Evolutionary conservation across 2,113 vertebrate species (phyloP), one percentile per base, ranked within the genome.

Genomic region (Larimichthys polyactis): DNA sequence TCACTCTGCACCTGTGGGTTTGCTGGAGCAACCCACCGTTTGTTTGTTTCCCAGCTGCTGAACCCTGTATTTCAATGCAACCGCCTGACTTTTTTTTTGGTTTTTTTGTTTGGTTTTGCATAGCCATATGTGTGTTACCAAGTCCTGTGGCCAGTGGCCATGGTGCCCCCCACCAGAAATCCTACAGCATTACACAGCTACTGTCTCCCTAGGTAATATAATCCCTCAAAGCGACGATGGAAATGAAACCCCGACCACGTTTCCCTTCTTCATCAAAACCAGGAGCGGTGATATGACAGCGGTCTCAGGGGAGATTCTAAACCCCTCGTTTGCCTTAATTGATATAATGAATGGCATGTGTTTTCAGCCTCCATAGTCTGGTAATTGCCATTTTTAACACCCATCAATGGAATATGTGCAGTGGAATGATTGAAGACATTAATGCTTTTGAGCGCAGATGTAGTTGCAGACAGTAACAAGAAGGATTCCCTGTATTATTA

Each of bases 341-440:
- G 94, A 93, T 94, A 89, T 94, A 94, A 95, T 94, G 93, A 95
- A 93, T 91, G 84, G 87, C 90, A 81, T 90, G 78, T 83, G 88
- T 88, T 91, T 93, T 85, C 90, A 87, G 90, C 87, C 90, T 92
- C 91, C 87, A 68, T 88, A 90, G 90, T 89, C 85, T 84, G 82
- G 81, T 95, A 96, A 96, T 95, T 95, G 94, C 93, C 93, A 86
- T 93, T 92, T 94, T 94, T 94, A 94, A 93, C 94, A 93, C 89
- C 90, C 93, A 91, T 93, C 90, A 88, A 86, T 94, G 87, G 89
- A 92, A 89, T 89, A 89, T 94, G 93, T 88, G 90, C 87, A 71
- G 93, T 87, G 88, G 83, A 85, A 91, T 90, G 91, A 91, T 88
- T 86, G 91, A 93, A 90, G 87, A 87, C 89, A 84, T 90, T 90